Evolutionary conservation across 2,888 invertebrate species (phyloP), one percentile per base, ranked within the genome.

Genomic region (Xestobium rufovillosum): DNA sequence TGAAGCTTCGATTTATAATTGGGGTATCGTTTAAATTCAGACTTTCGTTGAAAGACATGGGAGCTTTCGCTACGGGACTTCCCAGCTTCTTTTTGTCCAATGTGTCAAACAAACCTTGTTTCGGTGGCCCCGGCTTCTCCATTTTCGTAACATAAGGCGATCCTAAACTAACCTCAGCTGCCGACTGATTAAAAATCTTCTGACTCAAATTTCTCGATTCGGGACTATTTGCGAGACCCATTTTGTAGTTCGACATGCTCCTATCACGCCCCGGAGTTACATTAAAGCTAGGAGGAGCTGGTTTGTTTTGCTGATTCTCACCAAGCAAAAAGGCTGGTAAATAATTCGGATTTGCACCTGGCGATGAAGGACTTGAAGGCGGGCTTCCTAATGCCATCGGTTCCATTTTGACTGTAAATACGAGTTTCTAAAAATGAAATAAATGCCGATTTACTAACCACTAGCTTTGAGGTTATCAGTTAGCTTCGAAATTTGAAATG

Each of bases 341-440:
- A 66, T 80, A 87, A 30, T 78, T 76, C 19, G 78, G 78, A 52
- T 74, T 75, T 23, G 73, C 69, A 45, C 74, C 76, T 14, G 79
- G 75, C 11, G 78, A 74, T 9, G 67, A 61, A n/a, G 83, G 81
- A 47, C 80, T 81, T 51, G 80, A 78, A 33, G 78, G 75, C 2
- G 85, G 81, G 60, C 85, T 86, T 43, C 87, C 87, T 48, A 88
- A 66, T 35, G 78, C 73, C 87, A 88, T 88, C 32, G 87, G 87
- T 62, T 87, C 87, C 85, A 87, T 87, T 62, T 65, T 61, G 28
- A 36, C 19, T 14, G 4, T 23, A 33, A 33, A n/a, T n/a, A n/a
- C n/a, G n/a, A n/a, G n/a, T n/a, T n/a, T n/a, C n/a, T n/a, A n/a
- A n/a, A n/a, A n/a, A n/a, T n/a, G n/a, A n/a, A n/a, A n/a, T n/a